A percentile compares a stretch with the other conserved stretches of the same genome.
Evolutionary conservation across 2,888 invertebrate genomes (phyloP).

Genomic region (Eupithecia subfuscata): DNA sequence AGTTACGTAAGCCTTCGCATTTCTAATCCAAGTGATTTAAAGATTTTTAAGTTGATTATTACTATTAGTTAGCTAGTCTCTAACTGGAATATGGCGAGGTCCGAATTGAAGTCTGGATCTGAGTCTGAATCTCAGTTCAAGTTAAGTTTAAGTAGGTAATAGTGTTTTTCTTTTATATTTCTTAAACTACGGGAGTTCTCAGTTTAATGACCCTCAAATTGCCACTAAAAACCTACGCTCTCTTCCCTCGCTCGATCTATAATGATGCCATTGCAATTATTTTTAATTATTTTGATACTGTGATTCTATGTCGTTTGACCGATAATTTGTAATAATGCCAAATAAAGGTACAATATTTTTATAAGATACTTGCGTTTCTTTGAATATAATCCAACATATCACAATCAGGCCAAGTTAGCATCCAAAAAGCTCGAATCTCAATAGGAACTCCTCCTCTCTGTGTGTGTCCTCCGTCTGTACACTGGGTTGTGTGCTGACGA

Average conservation of each 20-base stretch:
- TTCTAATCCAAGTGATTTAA: slow-evolving; percentile 48
- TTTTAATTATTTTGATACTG: slow-evolving; percentile 17
- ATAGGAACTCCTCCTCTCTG: too few relatives aligned
- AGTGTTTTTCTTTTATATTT: background rate
- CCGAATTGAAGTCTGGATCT: background rate
- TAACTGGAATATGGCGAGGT: background rate
- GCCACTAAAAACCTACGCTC: background rate
- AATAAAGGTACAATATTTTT: slow-evolving; percentile 38
- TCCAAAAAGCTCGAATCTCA: background rate
- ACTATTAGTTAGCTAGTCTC: slow-evolving; percentile 16
- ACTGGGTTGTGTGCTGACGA: too few relatives aligned
- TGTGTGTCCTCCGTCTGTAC: too few relatives aligned
- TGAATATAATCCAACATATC: background rate
- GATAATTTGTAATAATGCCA: slow-evolving; percentile 28
- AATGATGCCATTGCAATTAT: slow-evolving; percentile 29
- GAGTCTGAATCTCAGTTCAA: background rate
- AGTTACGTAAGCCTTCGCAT: slow-evolving; percentile 48
- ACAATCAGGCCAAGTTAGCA: background rate
- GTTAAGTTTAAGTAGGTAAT: background rate
- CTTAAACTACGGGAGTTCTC: background rate
- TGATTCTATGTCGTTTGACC: slow-evolving; percentile 33
- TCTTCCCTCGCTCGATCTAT: background rate
- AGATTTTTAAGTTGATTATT: slow-evolving; percentile 45
- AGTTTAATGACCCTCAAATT: background rate
- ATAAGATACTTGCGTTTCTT: slow-evolving; percentile 20